Percentiles rank a stretch among this genome's conserved stretches.
Evolutionary conservation across 2,797 vertebrate genomes (phyloP).

Genomic region (Poeciliopsis gracilis): DNA sequence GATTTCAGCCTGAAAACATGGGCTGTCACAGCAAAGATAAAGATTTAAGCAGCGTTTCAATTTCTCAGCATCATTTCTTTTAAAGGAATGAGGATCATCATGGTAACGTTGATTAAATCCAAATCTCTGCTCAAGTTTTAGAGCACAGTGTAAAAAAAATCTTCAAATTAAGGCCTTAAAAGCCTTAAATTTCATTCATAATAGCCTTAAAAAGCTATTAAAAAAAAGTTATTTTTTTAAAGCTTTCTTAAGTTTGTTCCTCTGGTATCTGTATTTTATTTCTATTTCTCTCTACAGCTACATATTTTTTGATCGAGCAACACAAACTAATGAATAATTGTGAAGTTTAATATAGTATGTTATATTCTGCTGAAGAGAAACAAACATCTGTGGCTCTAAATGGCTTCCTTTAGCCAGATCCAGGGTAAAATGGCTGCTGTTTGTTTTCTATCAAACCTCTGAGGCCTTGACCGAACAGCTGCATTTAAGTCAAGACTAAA

Average conservation of each 20-base stretch:
- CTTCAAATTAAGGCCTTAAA: too few relatives aligned
- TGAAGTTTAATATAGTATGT: not conserved
- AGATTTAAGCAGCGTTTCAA: not conserved
- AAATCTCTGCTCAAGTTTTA: not conserved
- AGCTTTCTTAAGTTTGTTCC: not conserved
- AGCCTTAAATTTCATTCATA: too few relatives aligned
- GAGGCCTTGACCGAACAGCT: not conserved
- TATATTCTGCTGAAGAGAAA: not conserved
- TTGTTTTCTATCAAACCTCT: not conserved
- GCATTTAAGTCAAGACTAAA: not conserved
- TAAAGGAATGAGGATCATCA: not conserved
- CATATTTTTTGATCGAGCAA: too few relatives aligned
- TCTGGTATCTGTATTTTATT: not conserved
- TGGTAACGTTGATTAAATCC: not conserved
- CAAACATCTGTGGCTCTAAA: not conserved
- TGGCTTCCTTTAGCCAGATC: not conserved
- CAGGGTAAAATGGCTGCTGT: not conserved
- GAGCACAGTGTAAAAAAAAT: too few relatives aligned
- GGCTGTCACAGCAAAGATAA: not conserved
- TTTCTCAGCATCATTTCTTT: not conserved
- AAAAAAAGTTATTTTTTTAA: not conserved
- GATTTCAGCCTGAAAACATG: not conserved
- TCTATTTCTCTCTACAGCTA: not conserved
- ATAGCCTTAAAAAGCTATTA: too few relatives aligned
- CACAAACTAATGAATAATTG: not conserved